Conservation (phyloP, 2,113 vertebrate species). For the Ailurus styani region DNA sequence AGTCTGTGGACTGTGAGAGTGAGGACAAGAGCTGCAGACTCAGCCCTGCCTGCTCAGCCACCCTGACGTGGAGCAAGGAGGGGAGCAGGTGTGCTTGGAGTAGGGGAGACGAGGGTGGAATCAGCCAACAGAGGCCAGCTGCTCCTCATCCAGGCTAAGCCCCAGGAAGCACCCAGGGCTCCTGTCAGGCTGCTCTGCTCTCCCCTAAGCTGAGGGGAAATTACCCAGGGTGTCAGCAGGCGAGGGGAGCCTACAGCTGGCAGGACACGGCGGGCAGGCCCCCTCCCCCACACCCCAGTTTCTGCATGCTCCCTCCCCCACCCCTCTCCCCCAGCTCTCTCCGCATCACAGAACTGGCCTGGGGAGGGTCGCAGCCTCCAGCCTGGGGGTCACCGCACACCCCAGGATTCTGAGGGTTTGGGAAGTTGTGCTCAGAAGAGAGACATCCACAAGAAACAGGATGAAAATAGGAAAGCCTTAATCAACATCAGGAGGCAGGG, state of each 20-base stretch:
- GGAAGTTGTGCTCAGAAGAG: neutral
- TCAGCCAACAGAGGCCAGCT: neutral
- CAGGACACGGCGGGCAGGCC: neutral
- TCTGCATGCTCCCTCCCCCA: neutral
- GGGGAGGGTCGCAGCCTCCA: fast-evolving
- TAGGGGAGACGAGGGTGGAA: neutral
- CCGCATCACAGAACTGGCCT: neutral
- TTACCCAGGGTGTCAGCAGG: neutral
- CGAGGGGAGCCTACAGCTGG: neutral
- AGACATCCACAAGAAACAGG: neutral
- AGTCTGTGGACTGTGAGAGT: neutral
- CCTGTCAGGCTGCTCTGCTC: neutral
- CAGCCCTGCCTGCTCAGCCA: neutral
- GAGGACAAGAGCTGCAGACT: neutral
- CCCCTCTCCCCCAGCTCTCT: neutral
- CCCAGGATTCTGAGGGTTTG: neutral
- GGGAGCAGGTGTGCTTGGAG: neutral
- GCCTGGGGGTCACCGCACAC: neutral
- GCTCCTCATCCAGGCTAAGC: conserved; percentile 5
- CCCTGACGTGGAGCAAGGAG: neutral
- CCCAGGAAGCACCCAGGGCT: conserved; percentile 26
- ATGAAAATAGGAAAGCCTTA: neutral
- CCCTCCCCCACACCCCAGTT: no score
- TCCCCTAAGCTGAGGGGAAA: neutral
- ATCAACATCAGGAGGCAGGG: neutral